phyloP scores from a whole-genome alignment of 2,797 vertebrate genomes.

The Benthosema pterotum region DNA sequence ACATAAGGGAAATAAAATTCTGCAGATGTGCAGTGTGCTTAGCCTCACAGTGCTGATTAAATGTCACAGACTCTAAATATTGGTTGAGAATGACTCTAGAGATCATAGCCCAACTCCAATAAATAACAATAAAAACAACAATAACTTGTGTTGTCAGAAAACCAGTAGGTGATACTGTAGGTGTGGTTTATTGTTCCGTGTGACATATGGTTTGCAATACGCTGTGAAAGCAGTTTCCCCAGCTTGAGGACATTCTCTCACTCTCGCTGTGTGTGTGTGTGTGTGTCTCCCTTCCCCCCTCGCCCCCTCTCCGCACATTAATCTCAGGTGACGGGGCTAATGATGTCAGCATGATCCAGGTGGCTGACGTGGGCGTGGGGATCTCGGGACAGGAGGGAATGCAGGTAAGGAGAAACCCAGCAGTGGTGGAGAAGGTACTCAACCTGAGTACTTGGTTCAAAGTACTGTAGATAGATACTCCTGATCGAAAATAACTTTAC shows the following conservation, averaged over 20 bases:
- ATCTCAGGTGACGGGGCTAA: slow-evolving; percentile 95
- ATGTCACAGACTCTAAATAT: too few relatives aligned
- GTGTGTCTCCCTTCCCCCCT: not conserved
- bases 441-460: too few relatives aligned
- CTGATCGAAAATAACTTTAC: too few relatives aligned
- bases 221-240: not conserved
- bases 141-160: too few relatives aligned
- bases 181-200: not conserved
- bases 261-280: not conserved
- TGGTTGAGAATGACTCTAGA: not conserved
- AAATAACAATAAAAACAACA: too few relatives aligned
- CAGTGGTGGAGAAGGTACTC: too few relatives aligned
- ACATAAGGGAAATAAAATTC: too few relatives aligned
- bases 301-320: slow-evolving; percentile 32
- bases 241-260: slow-evolving; percentile 2
- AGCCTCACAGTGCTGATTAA: too few relatives aligned
- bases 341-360: slow-evolving; percentile 99
- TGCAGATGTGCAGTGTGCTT: too few relatives aligned
- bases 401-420: slow-evolving; percentile 85
- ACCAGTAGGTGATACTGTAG: too few relatives aligned
- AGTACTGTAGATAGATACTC: too few relatives aligned
- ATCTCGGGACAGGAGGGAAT: slow-evolving; percentile 98
- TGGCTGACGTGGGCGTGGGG: slow-evolving; percentile 96
- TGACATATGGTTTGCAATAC: not conserved
- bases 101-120: too few relatives aligned